Evolutionary conservation across 2,888 invertebrate genomes (phyloP), one percentile per base, ranked within the genome.

Genomic region (Synanthedon tipuliformis): DNA sequence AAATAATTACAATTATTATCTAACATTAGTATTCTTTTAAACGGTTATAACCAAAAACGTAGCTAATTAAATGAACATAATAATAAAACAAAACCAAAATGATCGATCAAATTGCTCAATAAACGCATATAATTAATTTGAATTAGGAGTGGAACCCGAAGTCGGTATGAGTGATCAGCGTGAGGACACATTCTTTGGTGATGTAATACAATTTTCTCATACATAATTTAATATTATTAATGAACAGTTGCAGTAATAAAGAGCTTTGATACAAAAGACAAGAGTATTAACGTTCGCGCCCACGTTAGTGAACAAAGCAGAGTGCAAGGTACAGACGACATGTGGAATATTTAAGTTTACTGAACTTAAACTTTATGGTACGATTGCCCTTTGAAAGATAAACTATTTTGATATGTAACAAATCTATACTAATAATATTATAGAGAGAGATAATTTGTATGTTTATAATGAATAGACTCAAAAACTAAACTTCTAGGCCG

Each of bases 251-350:
- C 66, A 64, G 65, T 68, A 71, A 72, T 72, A 71, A 71, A 55
- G 54, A 67, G 62, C 63, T 73, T 63, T 63, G 61, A 73, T 70
- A 73, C 67, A 71, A 71, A 71, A 66, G 68, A 61, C 65, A 66
- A 65, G 69, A 72, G 69, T 69, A 65, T 66, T 71, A 67, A 71
- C 67, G 63, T 67, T 60, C 58, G 68, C 71, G 68, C 76, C 76
- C 69, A 74, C 77, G 66, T 59, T 51, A 53, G 53, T 52, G 55
- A 53, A 57, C 54, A 55, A 54, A 51, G 54, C 51, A 56, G 54
- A 54, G 52, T 49, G 23, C 16, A 49, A 49, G 49, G 7, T 23
- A 18, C 4, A 49, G 49, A 49, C 45, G 45, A 45, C 15, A 12
- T 15, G 45, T 0, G 8, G 8, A 34, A 34, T 34, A 34, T 10